Base-by-base conservation (phyloP, 2,797 vertebrate species). In the Ptychadena robeensis region DNA sequence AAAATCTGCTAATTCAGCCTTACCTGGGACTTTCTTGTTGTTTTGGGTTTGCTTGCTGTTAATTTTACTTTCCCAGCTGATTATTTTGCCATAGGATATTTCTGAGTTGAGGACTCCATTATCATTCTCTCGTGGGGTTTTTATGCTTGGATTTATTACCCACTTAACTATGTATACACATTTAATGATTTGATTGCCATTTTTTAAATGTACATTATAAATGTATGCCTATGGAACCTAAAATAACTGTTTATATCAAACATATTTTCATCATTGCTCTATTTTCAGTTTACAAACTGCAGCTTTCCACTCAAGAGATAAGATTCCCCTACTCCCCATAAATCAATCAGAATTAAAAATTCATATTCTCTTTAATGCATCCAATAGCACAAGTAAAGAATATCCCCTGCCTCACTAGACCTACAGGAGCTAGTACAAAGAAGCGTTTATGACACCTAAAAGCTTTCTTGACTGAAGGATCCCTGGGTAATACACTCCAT, bases 311-410 rank as follows among this genome's bases (percentile, higher is more conserved):
- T 71, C 25, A 61, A 76, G 72, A 64, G 64, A 81, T 71, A 76
- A 18, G 53, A 85, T 69, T 70, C 72, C 65, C 64, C 37, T 48
- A 25, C 25, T 71, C 57, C 70, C 28, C 72, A 66, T 65, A 80
- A 81, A 85, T 85, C 82, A 85, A 81, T 85, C 68, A 69, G 72
- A 85, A 85, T 80, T 85, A 80, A 85, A 85, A 85, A 85, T 85
- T 85, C n/a, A 85, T 85, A 85, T 85, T 85, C 78, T 35, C 72
- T 80, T 75, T 85, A 85, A 81, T 85, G 83, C 72, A 65, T 80
- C 78, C 77, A 85, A 71, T 85, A 80, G 28, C 35, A 81, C 71
- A 65, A 65, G 83, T 35, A 76, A 70, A 85, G 78, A 69, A 80
- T 80, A 80, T 68, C 79, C 79, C 38, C 80, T 37, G 31, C 37